These are phyloP conservation scores for Limnephilus rhombicus DNA, from an alignment of 2,888 invertebrate genomes.

Conservation along the genomic window DNA sequence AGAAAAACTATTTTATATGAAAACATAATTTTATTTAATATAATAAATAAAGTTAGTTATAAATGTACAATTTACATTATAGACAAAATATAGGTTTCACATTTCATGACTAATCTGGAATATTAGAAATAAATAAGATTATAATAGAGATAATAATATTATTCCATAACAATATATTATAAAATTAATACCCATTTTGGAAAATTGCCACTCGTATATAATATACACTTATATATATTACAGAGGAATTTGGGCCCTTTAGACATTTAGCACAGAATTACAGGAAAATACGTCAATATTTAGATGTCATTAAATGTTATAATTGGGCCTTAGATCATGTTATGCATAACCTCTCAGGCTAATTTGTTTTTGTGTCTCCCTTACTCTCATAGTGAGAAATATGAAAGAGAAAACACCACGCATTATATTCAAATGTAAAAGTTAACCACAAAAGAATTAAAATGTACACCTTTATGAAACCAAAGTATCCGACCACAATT, in stretches of 20 bases:
- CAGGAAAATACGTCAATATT: not conserved
- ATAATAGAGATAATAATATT: constrained; percentile 6
- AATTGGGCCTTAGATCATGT: no score
- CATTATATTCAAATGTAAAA: no score
- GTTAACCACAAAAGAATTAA: no score
- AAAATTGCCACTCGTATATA: constrained; percentile 37
- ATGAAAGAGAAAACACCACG: no score
- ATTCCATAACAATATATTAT: constrained; percentile 7
- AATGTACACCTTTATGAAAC: no score
- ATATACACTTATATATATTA: not conserved
- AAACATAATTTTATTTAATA: constrained; percentile 53
- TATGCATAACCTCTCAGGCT: no score
- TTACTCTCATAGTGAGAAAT: no score
- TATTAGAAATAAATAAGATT: constrained; percentile 13
- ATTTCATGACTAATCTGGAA: constrained; percentile 43
- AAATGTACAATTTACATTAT: constrained; percentile 34
- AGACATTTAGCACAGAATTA: not conserved
- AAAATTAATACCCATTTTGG: constrained; percentile 41
- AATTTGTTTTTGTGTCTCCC: no score
- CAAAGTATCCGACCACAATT: no score
- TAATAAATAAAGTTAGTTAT: constrained; percentile 49
- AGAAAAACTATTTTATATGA: not conserved
- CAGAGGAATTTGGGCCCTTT: not conserved
- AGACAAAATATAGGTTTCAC: constrained; percentile 49
- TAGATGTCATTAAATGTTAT: no score